Evolutionary conservation across 2,797 vertebrate species (phyloP).

Genomic region (Sebastes diploproa): DNA sequence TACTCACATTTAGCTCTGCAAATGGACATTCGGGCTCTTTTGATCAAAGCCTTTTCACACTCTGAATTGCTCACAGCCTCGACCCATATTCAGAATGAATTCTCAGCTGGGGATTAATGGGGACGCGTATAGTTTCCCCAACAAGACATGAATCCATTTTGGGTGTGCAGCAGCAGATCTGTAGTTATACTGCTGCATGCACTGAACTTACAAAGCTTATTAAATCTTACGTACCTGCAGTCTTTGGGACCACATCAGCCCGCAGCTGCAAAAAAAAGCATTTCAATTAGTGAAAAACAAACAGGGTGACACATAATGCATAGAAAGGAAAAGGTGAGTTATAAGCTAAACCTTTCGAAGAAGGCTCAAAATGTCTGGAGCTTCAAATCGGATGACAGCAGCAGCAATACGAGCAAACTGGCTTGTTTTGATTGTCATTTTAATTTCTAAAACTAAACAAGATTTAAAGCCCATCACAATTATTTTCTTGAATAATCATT

Average conservation of each 20-base stretch:
- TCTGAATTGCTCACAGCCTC: not conserved
- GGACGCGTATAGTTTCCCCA: not conserved
- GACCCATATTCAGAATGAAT: conserved; percentile 22
- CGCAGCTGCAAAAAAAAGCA: conserved; percentile 81
- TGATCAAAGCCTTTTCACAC: not conserved
- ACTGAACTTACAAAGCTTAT: not conserved
- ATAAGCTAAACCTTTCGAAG: not conserved
- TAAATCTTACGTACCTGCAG: conserved; percentile 73
- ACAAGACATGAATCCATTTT: not conserved
- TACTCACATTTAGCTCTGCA: not conserved
- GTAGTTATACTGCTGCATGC: not conserved
- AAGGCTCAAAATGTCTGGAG: not conserved
- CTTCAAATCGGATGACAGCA: not conserved
- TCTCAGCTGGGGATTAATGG: not conserved
- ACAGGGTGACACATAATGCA: not conserved
- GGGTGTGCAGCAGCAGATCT: not conserved
- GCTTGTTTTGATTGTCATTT: no score
- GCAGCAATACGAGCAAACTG: not conserved
- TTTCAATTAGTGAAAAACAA: not conserved
- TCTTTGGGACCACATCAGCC: conserved; percentile 91
- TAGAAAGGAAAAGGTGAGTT: not conserved
- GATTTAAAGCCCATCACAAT: not conserved
- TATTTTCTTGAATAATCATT: not conserved
- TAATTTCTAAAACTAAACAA: not conserved
- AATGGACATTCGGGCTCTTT: not conserved